Conservation (phyloP, 2,113 vertebrate genomes). For the Triplophysa tibetana region DNA sequence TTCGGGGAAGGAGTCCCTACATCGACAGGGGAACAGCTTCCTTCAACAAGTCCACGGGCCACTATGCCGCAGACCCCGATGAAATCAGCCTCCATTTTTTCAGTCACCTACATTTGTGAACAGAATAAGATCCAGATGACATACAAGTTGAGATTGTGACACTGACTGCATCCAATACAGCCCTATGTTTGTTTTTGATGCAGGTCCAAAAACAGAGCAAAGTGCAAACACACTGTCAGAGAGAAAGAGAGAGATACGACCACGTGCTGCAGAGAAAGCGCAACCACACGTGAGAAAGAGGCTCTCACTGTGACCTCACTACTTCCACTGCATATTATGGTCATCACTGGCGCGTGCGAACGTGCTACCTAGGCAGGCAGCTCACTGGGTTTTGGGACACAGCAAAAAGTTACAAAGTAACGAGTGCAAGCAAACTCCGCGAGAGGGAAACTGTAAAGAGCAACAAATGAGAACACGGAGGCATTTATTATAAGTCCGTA, state of each 20-base stretch:
- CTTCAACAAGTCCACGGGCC: slow-evolving; percentile 73
- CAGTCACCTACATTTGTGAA: slow-evolving; percentile 63
- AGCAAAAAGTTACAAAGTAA: background rate
- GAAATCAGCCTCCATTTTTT: slow-evolving; percentile 75
- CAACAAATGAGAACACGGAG: background rate
- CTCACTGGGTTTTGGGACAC: background rate
- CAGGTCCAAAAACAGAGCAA: background rate
- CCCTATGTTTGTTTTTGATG: background rate
- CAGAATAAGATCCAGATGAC: background rate
- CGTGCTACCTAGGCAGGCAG: background rate
- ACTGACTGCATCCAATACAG: background rate
- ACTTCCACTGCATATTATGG: background rate
- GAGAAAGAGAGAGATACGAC: background rate
- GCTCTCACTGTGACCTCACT: background rate
- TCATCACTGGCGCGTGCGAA: background rate
- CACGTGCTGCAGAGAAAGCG: background rate
- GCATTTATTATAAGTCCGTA: slow-evolving; percentile 9
- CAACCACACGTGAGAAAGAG: background rate
- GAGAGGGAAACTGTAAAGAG: background rate
- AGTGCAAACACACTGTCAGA: background rate
- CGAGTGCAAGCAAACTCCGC: background rate
- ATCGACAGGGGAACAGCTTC: slow-evolving; percentile 70
- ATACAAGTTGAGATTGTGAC: background rate
- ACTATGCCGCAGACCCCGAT: slow-evolving; percentile 75
- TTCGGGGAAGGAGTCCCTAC: slow-evolving; percentile 71